These are phyloP conservation scores for Bergia sp. DNA, from an alignment of 92 coral and sea anemone species.

Conservation along the genomic window DNA sequence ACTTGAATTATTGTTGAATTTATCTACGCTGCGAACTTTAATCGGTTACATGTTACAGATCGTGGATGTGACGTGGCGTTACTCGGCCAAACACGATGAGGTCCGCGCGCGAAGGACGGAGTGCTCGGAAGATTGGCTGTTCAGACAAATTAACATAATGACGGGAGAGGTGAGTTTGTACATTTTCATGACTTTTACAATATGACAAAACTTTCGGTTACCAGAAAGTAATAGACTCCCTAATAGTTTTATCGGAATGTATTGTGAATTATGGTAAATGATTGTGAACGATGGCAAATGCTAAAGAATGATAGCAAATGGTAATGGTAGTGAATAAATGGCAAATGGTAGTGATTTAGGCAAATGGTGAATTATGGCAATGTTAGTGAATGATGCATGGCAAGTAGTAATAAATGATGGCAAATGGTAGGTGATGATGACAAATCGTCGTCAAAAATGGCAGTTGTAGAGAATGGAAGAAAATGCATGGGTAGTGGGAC, in stretches of 20 bases:
- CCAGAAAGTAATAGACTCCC: neutral
- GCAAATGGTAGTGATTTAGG: too few species aligned
- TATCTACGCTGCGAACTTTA: neutral
- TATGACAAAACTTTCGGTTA: neutral
- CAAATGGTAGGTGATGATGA: too few species aligned
- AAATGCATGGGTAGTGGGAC: too few species aligned
- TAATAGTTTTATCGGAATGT: neutral
- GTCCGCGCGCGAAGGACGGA: slow-evolving; percentile 74
- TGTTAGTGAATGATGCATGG: too few species aligned
- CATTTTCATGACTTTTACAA: neutral
- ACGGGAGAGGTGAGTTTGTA: slow-evolving; percentile 62
- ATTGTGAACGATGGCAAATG: too few species aligned
- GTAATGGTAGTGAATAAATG: too few species aligned
- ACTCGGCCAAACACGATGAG: slow-evolving; percentile 81
- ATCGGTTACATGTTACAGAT: slow-evolving; percentile 46
- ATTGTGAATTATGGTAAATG: too few species aligned
- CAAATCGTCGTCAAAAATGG: too few species aligned
- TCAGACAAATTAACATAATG: slow-evolving; percentile 44
- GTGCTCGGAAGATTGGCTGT: slow-evolving; percentile 86
- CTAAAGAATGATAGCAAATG: too few species aligned
- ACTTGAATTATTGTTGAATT: neutral
- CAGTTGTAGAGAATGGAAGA: too few species aligned
- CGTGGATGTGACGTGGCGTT: slow-evolving; percentile 95
- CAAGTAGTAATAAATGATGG: too few species aligned
- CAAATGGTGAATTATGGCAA: too few species aligned